Evolutionary conservation across 2,888 invertebrate species (phyloP).

Genomic region (Mythimna vitellina): DNA sequence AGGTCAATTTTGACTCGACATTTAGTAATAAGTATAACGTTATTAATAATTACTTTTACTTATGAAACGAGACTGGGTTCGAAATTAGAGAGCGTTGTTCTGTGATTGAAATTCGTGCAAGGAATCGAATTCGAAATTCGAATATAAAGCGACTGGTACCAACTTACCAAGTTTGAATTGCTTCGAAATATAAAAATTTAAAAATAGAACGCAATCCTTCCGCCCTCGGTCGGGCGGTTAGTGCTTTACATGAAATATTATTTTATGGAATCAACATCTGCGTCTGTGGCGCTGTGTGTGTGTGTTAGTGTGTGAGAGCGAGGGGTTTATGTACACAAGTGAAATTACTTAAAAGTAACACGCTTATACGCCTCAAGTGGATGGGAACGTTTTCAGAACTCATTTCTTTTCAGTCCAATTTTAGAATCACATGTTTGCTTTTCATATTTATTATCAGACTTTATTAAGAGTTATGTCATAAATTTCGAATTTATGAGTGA

Average conservation of each 20-base stretch:
- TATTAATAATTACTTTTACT: conserved; percentile 66
- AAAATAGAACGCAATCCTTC: conserved; percentile 91
- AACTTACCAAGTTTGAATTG: conserved; percentile 80
- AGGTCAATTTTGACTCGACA: conserved; percentile 79
- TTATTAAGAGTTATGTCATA: conserved; percentile 68
- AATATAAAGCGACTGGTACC: conserved; percentile 73
- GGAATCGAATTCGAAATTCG: conserved; percentile 60
- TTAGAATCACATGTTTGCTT: conserved; percentile 70
- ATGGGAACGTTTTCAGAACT: conserved; percentile 82
- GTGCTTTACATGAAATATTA: conserved; percentile 91
- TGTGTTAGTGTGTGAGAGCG: conserved; percentile 74
- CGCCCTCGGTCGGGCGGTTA: conserved; percentile 88
- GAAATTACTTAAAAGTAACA: conserved; percentile 87
- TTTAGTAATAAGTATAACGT: conserved; percentile 63
- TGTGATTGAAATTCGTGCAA: conserved; percentile 58
- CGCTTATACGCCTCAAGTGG: conserved; percentile 87
- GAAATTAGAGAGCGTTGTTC: conserved; percentile 42
- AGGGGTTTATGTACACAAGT: conserved; percentile 87
- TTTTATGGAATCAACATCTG: conserved; percentile 91
- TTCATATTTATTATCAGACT: conserved; percentile 62
- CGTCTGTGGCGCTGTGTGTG: conserved; percentile 81
- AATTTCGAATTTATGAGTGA: conserved; percentile 63
- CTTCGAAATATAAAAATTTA: conserved; percentile 87
- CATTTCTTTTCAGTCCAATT: conserved; percentile 75
- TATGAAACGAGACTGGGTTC: conserved; percentile 50